Evolutionary conservation across 2,797 vertebrate genomes (phyloP).

Genomic region (Eupleurogrammus muticus): DNA sequence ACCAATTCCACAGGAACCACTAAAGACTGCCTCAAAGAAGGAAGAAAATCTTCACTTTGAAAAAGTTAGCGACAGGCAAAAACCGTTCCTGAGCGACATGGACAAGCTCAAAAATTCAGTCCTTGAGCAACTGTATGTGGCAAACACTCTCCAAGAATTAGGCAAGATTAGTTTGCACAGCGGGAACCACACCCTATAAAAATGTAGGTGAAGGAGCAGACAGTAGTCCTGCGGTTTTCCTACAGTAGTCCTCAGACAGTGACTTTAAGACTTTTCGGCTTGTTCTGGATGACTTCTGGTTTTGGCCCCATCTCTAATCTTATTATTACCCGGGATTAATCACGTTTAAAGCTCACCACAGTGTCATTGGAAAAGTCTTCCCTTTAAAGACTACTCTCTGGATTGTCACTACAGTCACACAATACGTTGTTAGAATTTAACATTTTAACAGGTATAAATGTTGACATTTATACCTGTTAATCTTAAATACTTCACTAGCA

Average conservation of each 20-base stretch:
- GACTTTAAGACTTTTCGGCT: neutral
- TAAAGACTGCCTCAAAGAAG: constrained; percentile 11
- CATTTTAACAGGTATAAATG: no score
- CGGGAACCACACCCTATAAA: constrained; percentile 34
- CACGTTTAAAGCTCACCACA: neutral
- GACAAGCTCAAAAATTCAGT: neutral
- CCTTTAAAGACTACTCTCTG: neutral
- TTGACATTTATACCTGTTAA: neutral
- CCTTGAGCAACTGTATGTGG: constrained; percentile 39
- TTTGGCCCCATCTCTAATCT: neutral
- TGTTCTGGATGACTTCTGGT: neutral
- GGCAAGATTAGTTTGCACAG: constrained; percentile 21
- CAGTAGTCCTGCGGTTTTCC: neutral
- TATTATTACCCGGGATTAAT: neutral
- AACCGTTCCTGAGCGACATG: neutral
- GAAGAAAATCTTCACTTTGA: constrained; percentile 22
- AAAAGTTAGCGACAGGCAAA: constrained; percentile 24
- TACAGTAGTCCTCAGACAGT: neutral
- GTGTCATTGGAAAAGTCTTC: neutral
- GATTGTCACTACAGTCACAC: neutral
- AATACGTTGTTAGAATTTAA: no score
- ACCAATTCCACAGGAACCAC: constrained; percentile 4
- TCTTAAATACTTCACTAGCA: neutral
- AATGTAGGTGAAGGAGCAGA: constrained; percentile 31
- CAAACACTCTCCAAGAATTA: constrained; percentile 19